Base-by-base conservation (phyloP, 2,113 vertebrate species). In the Actenoides lindsayi region DNA sequence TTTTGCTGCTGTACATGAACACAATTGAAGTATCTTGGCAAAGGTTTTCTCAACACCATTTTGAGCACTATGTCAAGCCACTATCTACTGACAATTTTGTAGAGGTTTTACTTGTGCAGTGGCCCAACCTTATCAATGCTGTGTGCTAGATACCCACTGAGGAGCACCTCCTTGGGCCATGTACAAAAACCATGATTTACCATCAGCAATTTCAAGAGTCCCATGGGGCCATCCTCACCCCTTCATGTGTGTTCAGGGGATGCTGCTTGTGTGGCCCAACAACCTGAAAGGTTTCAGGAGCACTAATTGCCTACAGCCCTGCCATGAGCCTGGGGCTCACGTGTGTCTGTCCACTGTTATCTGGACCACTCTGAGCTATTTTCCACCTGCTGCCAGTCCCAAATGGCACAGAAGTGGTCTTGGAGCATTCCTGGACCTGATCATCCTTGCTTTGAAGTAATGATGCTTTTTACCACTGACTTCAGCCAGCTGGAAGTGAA, bases 401-500 rank as follows among this genome's bases (percentile, higher is more conserved):
- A 83, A 1, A 42, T 80, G 88, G 78, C 82, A 53, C 57, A 25
- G 64, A 44, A 78, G 37, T 1, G 3, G 10, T 70, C 80, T 63
- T 30, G 19, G 64, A 87, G 68, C 2, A 0, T 54, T 51, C 56
- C 87, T 71, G 83, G 73, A 75, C 17, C 10, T 33, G 54, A 74
- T 78, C 8, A 6, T 90, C 76, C 64, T 42, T 24, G 16, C 80
- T 78, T 83, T 81, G 84, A 89, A 91, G 76, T 42, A 67, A 59
- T 0, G 30, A 68, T 70, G 60, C 64, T 60, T 94, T 93, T 92
- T 51, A 30, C 51, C 16, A 78, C 1, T 8, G 93, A 67, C 51
- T 96, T 89, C 80, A 93, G 91, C 83, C 93, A 96, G 91, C 91
- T 94, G 95, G 73, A 64, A 95, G 18, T 19, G 23, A 94, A 96